Evolutionary conservation across 2,888 invertebrate genomes (phyloP).

Genomic region (Rhingia rostrata): DNA sequence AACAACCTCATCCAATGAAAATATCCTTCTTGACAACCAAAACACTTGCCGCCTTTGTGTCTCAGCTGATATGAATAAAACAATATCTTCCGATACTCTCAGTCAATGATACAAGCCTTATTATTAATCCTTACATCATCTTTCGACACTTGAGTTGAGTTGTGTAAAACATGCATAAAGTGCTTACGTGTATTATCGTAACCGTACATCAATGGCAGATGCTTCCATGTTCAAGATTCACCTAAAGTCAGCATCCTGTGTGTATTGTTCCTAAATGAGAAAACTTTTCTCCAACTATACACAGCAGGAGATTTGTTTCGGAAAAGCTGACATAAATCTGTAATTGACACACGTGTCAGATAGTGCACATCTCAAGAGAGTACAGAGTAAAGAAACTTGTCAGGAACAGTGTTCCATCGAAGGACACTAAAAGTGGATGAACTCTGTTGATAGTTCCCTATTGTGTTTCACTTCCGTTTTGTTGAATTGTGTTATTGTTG

Average conservation of each 20-base stretch:
- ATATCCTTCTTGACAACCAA: too few species aligned
- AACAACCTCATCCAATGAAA: too few species aligned
- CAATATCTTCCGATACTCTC: not conserved
- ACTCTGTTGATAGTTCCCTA: too few species aligned
- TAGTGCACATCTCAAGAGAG: slow-evolving; percentile 19
- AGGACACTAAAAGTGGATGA: too few species aligned
- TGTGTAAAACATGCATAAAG: not conserved
- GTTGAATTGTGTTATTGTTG: too few species aligned
- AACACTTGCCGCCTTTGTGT: too few species aligned
- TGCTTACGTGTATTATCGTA: not conserved
- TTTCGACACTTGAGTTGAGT: not conserved
- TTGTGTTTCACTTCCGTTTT: too few species aligned
- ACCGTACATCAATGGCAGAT: slow-evolving; percentile 37
- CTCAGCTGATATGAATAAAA: too few species aligned
- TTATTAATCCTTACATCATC: slow-evolving; percentile 23
- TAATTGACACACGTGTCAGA: slow-evolving; percentile 61
- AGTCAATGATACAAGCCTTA: slow-evolving; percentile 2
- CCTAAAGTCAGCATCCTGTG: not conserved
- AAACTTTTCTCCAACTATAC: slow-evolving; percentile 35
- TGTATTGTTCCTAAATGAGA: slow-evolving; percentile 49
- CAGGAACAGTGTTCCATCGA: too few species aligned
- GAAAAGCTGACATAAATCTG: slow-evolving; percentile 31
- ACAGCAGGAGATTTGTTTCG: not conserved
- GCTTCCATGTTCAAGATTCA: slow-evolving; percentile 15
- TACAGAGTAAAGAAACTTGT: too few species aligned